Base-by-base conservation (phyloP, 2,888 invertebrate genomes). In the Petrophora chlorosata region DNA sequence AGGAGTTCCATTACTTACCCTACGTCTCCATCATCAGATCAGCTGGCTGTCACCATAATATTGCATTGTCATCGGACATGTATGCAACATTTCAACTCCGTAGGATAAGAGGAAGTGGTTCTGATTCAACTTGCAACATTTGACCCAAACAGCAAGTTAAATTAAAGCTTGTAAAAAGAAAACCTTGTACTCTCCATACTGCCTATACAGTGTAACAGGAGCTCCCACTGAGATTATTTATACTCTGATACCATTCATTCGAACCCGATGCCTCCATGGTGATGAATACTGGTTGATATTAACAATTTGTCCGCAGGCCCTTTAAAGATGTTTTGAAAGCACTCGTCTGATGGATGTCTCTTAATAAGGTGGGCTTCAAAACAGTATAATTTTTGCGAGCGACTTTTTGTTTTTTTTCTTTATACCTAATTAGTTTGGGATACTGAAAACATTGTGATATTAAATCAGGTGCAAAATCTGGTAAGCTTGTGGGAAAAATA, bases 271-370 rank as follows among this genome's bases (percentile, higher is more conserved):
- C 81, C 53, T 45, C 64, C 78, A 79, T 80, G 74, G 81, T 76
- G 84, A 88, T 87, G 88, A 88, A 86, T 86, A 71, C 77, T 53
- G 70, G 73, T 67, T 78, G 78, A 63, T 79, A 83, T 82, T 82
- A 83, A 85, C 79, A 79, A 80, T 78, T 78, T 83, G 81, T 79
- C 87, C 82, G 63, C 73, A 47, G 81, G 80, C 79, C 63, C 67
- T 70, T 63, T 73, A 65, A 55, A 49, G 65, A 67, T 64, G 70
- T 61, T 57, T 59, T 67, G 65, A 72, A 73, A 70, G 56, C 61
- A 63, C 59, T 62, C 61, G 59, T 62, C 61, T 25, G 63, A 69
- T 67, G 58, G 65, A 70, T 66, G 66, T 75, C 62, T 71, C 62
- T 52, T 73, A 76, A 76, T 71, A 67, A 76, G 64, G 51, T 16